Evolutionary conservation across 2,797 vertebrate species (phyloP), one percentile per base, ranked within the genome.

Genomic region (Tarsius wallacei): DNA sequence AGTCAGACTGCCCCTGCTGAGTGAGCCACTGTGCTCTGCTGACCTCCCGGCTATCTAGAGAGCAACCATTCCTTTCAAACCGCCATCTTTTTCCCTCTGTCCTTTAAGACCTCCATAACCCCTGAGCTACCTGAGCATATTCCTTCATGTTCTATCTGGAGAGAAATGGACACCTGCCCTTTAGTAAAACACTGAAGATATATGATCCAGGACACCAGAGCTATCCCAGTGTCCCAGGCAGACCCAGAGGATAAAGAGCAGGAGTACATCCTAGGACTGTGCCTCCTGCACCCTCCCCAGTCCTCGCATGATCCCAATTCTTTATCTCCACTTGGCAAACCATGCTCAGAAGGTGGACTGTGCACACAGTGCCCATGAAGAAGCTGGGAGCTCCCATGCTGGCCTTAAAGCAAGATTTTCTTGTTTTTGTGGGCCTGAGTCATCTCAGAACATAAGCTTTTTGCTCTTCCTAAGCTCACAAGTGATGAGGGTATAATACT

Each of bases 341-440:
- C 16, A 36, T 2, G 7, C 8, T 80, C 53, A 36, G 87, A 47
- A 87, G 78, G 16, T 17, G 73, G 81, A 68, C 57, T n/a, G 11
- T 17, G 49, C 47, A 42, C 57, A 47, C 4, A 53, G 36, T 51
- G 33, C 68, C 74, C 33, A 17, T 5, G 19, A 76, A 82, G 57
- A 42, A 78, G n/a, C 28, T 26, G 33, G 28, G 31, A 82, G 68
- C 51, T 63, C 11, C n/a, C 17, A 19, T 4, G 17, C 1, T 16
- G 76, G 51, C 61, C 33, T 66, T 49, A 5, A 31, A 78, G 59
- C 74, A 66, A 89, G 86, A 88, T 26, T 64, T 92, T 73, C 66
- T 83, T 87, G 83, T 66, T 93, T 94, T 51, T 21, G 71, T 26
- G 77, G 77, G 51, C 55, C 91, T 61, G 87, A 97, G 73, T 95